Evolutionary conservation across 2,797 vertebrate species (phyloP).

Genomic region (Gouania willdenowi): DNA sequence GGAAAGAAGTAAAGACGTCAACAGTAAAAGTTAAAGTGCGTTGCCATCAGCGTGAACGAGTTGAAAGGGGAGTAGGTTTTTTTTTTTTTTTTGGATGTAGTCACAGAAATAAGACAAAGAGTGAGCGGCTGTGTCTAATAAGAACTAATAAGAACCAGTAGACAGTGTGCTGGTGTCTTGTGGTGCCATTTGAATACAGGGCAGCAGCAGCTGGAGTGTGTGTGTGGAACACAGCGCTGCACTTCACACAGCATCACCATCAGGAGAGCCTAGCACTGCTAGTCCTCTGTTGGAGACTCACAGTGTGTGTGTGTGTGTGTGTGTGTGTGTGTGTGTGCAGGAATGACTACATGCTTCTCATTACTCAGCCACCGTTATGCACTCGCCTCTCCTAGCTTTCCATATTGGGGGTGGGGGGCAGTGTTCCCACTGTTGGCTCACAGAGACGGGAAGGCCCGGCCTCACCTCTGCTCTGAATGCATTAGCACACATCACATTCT

Average conservation of each 20-base stretch:
- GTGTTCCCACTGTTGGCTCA: slow-evolving; percentile 57
- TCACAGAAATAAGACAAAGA: slow-evolving; percentile 39
- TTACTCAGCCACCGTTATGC: slow-evolving; percentile 60
- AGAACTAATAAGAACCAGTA: slow-evolving; percentile 50
- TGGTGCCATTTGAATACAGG: slow-evolving; percentile 60
- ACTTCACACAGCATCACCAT: slow-evolving; percentile 66
- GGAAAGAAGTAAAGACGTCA: slow-evolving; percentile 2
- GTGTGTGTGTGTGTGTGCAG: slow-evolving; percentile 23
- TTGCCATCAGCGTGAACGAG: slow-evolving; percentile 24
- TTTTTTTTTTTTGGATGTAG: too few relatives aligned
- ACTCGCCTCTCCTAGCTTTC: slow-evolving; percentile 42
- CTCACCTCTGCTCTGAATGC: slow-evolving; percentile 68
- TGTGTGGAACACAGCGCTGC: slow-evolving; percentile 63
- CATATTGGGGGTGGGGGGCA: slow-evolving; percentile 43
- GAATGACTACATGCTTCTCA: slow-evolving; percentile 59
- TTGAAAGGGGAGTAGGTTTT: too few relatives aligned
- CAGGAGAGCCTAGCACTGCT: slow-evolving; percentile 49
- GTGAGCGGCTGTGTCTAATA: slow-evolving; percentile 52
- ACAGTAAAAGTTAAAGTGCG: slow-evolving; percentile 16
- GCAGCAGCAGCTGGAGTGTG: slow-evolving; percentile 59
- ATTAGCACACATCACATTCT: slow-evolving; percentile 67
- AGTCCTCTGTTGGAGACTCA: slow-evolving; percentile 51
- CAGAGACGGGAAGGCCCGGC: slow-evolving; percentile 46
- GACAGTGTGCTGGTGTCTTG: slow-evolving; percentile 44
- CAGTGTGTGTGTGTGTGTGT: slow-evolving; percentile 7